Conservation (phyloP, 2,797 vertebrate species). For the Gallinago stenura region DNA sequence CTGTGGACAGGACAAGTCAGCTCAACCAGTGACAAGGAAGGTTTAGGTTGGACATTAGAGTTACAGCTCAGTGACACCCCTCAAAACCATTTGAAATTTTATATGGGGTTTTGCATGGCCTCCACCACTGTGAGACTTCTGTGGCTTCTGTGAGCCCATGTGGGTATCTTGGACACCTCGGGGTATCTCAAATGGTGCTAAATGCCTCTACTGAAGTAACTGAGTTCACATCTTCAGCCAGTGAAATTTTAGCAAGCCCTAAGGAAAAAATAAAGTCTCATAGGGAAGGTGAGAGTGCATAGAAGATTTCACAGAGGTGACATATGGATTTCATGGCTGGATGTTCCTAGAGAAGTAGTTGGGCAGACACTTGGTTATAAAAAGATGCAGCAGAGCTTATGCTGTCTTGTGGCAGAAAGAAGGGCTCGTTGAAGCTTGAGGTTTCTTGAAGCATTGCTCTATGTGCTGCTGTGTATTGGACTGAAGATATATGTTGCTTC, state of each 20-base stretch:
- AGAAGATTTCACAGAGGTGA: background rate
- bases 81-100: background rate
- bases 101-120: accelerated
- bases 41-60: background rate
- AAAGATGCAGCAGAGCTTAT: background rate
- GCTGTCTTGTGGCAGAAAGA: background rate
- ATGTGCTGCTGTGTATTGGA: accelerated
- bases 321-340: background rate
- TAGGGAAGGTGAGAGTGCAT: background rate
- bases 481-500: background rate
- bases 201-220: background rate
- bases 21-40: background rate
- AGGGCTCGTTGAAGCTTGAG: background rate
- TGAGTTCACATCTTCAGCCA: background rate
- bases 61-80: background rate
- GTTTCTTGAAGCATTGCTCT: background rate
- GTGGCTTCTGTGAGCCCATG: background rate
- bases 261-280: background rate
- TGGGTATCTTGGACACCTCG: background rate
- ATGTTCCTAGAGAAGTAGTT: background rate
- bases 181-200: background rate
- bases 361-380: background rate
- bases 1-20: accelerated
- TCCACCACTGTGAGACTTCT: background rate
- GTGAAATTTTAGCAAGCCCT: background rate